Conservation (phyloP, 2,113 vertebrate species). For the Phrynosoma platyrhinos region DNA sequence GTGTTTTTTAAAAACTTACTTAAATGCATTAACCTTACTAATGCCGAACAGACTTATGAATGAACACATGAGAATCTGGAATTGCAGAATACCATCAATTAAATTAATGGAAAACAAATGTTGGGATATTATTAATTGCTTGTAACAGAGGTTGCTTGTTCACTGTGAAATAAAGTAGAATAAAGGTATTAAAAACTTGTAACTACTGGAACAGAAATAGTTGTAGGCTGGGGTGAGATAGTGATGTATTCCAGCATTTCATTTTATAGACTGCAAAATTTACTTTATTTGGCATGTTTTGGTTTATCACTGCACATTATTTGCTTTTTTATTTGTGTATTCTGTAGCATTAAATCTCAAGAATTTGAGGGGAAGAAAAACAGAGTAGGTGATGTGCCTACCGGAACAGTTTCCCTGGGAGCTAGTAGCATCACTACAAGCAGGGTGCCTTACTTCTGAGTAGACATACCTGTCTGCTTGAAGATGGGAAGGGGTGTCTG, state of each 20-base stretch:
- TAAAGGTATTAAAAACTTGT: neutral
- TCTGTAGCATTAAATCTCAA: no score
- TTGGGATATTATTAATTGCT: neutral
- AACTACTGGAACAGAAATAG: neutral
- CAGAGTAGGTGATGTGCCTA: no score
- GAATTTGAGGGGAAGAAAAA: no score
- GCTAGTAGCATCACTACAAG: neutral
- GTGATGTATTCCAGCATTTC: neutral
- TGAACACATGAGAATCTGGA: no score
- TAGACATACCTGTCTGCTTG: no score
- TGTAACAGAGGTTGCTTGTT: neutral
- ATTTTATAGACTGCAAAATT: neutral
- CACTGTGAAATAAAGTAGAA: neutral
- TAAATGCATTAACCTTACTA: no score
- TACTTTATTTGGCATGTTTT: neutral
- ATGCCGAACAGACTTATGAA: no score
- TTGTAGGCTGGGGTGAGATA: neutral
- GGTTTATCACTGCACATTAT: neutral
- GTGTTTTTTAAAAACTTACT: no score
- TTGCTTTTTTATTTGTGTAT: neutral
- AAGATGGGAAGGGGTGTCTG: no score
- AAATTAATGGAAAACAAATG: neutral
- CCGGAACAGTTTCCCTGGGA: no score
- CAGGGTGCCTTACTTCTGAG: neutral
- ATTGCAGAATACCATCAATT: no score